These are phyloP conservation scores for Stegostoma tigrinum DNA, from an alignment of 2,113 vertebrate genomes.

Conservation along the genomic window DNA sequence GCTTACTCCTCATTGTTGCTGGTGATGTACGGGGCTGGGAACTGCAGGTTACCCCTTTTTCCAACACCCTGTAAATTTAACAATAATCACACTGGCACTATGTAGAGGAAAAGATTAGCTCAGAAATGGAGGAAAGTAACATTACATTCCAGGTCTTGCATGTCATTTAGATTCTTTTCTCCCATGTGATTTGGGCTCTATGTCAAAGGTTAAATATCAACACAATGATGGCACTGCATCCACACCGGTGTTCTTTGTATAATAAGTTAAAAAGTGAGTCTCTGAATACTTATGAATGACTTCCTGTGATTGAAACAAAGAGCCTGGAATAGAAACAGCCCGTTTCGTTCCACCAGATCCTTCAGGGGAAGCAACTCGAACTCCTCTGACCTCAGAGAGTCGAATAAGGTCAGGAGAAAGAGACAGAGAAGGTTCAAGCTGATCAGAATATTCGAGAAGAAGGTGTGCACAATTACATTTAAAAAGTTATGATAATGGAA, in stretches of 20 bases:
- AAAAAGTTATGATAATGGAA: neutral
- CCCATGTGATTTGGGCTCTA: neutral
- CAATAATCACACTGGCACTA: neutral
- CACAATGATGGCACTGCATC: neutral
- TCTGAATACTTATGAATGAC: too few species aligned
- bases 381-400: neutral
- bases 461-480: neutral
- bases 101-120: neutral
- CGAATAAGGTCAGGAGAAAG: neutral
- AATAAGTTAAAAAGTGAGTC: slow-evolving; percentile 1
- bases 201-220: slow-evolving; percentile 6
- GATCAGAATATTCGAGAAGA: neutral
- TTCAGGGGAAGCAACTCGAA: neutral
- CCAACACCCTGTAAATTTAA: neutral
- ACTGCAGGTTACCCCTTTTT: neutral
- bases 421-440: neutral
- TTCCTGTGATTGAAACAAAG: neutral
- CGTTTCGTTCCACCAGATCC: neutral
- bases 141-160: neutral
- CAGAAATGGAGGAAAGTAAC: neutral
- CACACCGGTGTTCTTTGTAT: neutral
- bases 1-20: neutral
- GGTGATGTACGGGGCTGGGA: neutral
- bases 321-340: neutral
- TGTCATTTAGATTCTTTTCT: neutral